A percentile compares a stretch with the other conserved stretches of the same genome.
Conservation (phyloP, 2,797 vertebrate genomes). For the Pelodytes ibericus region DNA sequence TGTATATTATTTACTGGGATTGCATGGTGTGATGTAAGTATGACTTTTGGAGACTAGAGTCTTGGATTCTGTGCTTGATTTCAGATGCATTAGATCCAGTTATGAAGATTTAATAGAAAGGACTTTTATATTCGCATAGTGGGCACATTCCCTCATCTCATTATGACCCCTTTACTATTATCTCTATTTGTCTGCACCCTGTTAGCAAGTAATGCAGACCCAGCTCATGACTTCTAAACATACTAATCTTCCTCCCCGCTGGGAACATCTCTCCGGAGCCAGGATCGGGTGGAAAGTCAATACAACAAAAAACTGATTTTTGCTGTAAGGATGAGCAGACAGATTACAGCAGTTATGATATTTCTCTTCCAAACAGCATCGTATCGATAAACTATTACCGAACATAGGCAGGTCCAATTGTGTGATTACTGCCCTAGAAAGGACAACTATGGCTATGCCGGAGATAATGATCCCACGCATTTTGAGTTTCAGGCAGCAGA, state of each 20-base stretch:
- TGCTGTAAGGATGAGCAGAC: not conserved
- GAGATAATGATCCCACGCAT: not conserved
- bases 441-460: not conserved
- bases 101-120: too few relatives aligned
- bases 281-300: conserved; percentile 10
- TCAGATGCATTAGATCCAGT: too few relatives aligned
- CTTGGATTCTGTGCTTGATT: too few relatives aligned
- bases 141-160: too few relatives aligned
- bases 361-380: not conserved
- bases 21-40: too few relatives aligned
- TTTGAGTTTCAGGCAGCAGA: not conserved
- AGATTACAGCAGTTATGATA: conserved; percentile 10
- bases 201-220: too few relatives aligned
- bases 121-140: too few relatives aligned
- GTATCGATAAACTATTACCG: conserved; percentile 31
- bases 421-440: conserved; percentile 13
- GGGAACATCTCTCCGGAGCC: not conserved
- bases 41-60: too few relatives aligned
- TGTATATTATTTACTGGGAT: too few relatives aligned
- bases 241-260: conserved; percentile 25
- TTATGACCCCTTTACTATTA: too few relatives aligned
- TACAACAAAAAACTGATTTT: conserved; percentile 12
- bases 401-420: not conserved
- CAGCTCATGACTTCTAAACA: not conserved
- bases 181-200: too few relatives aligned